These are phyloP conservation scores for Andrena bucephala DNA, from an alignment of 2,888 invertebrate genomes.

Conservation along the genomic window DNA sequence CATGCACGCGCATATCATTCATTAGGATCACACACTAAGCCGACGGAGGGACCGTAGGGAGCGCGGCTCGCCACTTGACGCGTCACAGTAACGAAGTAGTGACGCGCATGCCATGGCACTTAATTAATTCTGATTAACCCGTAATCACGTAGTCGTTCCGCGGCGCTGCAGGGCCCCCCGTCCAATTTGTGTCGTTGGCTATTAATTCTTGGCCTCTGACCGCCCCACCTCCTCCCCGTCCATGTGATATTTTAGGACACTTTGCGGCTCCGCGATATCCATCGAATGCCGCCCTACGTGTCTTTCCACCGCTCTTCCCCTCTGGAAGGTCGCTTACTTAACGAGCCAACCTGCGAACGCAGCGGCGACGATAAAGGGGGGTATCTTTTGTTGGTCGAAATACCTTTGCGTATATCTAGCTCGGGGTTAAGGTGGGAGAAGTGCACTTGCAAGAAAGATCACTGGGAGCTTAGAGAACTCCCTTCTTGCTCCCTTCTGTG, in stretches of 20 bases:
- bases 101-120: slow-evolving; percentile 84
- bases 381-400: slow-evolving; percentile 29
- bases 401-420: slow-evolving; percentile 19
- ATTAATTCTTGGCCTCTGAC: slow-evolving; percentile 70
- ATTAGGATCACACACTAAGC: slow-evolving; percentile 78
- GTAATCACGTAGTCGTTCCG: slow-evolving; percentile 84
- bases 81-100: slow-evolving; percentile 84
- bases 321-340: slow-evolving; percentile 55
- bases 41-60: slow-evolving; percentile 58
- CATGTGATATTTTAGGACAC: slow-evolving; percentile 69
- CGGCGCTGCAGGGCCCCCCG: slow-evolving; percentile 77
- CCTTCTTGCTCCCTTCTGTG: too few relatives aligned
- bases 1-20: slow-evolving; percentile 83
- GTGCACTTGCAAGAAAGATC: slow-evolving; percentile 10
- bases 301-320: neutral
- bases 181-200: slow-evolving; percentile 83
- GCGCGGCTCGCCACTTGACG: slow-evolving; percentile 81
- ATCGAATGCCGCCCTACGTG: slow-evolving; percentile 50
- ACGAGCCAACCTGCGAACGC: slow-evolving; percentile 37
- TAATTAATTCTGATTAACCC: slow-evolving; percentile 85
- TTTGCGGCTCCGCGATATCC: slow-evolving; percentile 58
- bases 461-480: neutral
- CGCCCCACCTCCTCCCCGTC: slow-evolving; percentile 47
- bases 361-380: slow-evolving; percentile 24
- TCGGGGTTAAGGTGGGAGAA: neutral